Percentiles rank a stretch among this genome's conserved stretches.
Conservation (phyloP, 2,888 invertebrate genomes). For the Galeruca laticollis region DNA sequence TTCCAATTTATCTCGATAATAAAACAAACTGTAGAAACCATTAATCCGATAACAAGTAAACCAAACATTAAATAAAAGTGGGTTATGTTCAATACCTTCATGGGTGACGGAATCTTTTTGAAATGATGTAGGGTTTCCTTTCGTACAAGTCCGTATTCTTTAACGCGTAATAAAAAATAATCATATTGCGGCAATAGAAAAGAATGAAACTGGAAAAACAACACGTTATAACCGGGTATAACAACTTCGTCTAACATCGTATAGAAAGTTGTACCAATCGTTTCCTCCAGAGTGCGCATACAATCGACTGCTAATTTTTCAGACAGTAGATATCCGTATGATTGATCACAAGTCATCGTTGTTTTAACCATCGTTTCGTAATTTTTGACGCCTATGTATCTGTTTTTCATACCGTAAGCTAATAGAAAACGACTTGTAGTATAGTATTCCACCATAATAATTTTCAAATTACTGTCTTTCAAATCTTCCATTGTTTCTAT, state of each 20-base stretch:
- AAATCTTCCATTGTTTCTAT: conserved; percentile 32
- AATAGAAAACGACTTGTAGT: conserved; percentile 8
- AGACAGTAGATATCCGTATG: conserved; percentile 16
- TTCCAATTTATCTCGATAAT: conserved; percentile 17
- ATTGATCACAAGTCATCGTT: conserved; percentile 11
- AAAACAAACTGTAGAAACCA: conserved; percentile 3
- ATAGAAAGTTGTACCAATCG: conserved; percentile 25
- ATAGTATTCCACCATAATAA: conserved; percentile 18
- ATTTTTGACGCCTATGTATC: neutral
- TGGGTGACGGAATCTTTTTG: neutral
- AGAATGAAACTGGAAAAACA: conserved; percentile 24
- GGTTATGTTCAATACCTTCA: conserved; percentile 19
- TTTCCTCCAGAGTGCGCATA: conserved; percentile 17
- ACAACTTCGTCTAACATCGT: conserved; percentile 27
- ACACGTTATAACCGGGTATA: conserved; percentile 25
- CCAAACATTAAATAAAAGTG: conserved; percentile 23
- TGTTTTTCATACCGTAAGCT: neutral
- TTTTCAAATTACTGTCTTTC: conserved; percentile 25
- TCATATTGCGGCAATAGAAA: conserved; percentile 26
- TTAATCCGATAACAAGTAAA: conserved; percentile 14
- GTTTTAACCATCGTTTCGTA: neutral
- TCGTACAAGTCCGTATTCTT: conserved; percentile 25
- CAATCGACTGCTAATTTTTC: conserved; percentile 21
- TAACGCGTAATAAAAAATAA: conserved; percentile 12
- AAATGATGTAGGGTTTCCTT: conserved; percentile 1